Conservation (phyloP, 2,797 vertebrate genomes). For the Helarctos malayanus region DNA sequence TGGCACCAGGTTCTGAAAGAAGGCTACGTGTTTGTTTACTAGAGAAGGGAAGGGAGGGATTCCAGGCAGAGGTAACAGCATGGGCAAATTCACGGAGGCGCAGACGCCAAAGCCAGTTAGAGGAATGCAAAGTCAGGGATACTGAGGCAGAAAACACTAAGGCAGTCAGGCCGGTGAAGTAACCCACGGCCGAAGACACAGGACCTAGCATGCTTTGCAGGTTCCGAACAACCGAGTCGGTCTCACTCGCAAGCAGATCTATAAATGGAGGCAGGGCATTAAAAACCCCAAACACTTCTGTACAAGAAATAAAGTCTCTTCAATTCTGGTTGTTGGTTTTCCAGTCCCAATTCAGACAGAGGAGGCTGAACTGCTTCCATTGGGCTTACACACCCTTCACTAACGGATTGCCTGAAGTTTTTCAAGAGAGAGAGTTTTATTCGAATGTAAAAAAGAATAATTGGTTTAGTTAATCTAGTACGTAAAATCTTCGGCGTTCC, state of each 20-base stretch:
- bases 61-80: not conserved
- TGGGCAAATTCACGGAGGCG: too few species aligned
- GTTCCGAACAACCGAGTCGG: not conserved
- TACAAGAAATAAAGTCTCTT: constrained; percentile 18
- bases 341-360: not conserved
- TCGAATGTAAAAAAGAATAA: not conserved
- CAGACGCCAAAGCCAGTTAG: not conserved
- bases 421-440: constrained; percentile 15
- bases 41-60: not conserved
- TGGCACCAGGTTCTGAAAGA: not conserved
- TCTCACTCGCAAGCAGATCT: constrained; percentile 47
- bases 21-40: not conserved
- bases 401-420: not conserved
- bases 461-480: not conserved
- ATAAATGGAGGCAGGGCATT: not conserved
- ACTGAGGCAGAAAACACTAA: not conserved
- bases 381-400: fast-evolving
- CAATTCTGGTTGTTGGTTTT: not conserved
- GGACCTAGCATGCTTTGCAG: not conserved
- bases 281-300: not conserved
- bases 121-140: not conserved
- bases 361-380: not conserved
- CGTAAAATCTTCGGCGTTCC: not conserved
- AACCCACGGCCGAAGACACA: not conserved
- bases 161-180: not conserved